Base-by-base conservation (phyloP, 2,888 invertebrate genomes). In the Smittia aterrima region DNA sequence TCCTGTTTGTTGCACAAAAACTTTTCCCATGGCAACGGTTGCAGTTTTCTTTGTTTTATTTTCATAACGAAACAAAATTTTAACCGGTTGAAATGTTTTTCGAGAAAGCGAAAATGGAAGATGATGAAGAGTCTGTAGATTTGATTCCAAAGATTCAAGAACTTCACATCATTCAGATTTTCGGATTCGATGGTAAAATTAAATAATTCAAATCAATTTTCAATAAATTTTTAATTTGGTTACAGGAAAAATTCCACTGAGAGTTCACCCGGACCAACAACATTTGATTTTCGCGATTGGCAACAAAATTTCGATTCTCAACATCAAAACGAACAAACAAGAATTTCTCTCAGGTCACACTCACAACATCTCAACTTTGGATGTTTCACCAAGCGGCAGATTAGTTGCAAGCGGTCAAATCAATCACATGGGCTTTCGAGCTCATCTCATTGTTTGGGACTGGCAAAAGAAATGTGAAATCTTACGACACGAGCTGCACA, bases 361-460 rank as follows among this genome's bases (percentile, higher is more conserved):
- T 0, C 92, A 93, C 81, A 87, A 88, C 27, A 89, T 95, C 66
- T 90, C 92, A 0, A 87, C 92, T 1, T 84, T 95, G 22, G 90
- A 91, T 66, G 81, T 94, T 11, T 96, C 96, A 9, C 85, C 86
- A 0, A 84, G 82, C 22, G 74, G 74, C 32, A 40, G 62, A 38
- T 20, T 58, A 3, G 20, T 72, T 24, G 72, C 72, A 1, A 58
- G 58, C 3, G 72, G 72, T 62, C 72, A 72, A 20, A 25, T 70
- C 1, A 96, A 93, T 79, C 92, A 95, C 79, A 92, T 94, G 82
- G 96, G 96, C 2, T 96, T 95, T 81, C 93, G 92, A 81, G 89
- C 96, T 0, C 87, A 88, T 75, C 90, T 93, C 0, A 94, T 95
- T 77, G 82, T 97, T 16, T 97, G 96, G 96, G 89, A 94, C 79